phyloP scores from a whole-genome alignment of 2,113 vertebrate genomes.

The Peromyscus californicus region DNA sequence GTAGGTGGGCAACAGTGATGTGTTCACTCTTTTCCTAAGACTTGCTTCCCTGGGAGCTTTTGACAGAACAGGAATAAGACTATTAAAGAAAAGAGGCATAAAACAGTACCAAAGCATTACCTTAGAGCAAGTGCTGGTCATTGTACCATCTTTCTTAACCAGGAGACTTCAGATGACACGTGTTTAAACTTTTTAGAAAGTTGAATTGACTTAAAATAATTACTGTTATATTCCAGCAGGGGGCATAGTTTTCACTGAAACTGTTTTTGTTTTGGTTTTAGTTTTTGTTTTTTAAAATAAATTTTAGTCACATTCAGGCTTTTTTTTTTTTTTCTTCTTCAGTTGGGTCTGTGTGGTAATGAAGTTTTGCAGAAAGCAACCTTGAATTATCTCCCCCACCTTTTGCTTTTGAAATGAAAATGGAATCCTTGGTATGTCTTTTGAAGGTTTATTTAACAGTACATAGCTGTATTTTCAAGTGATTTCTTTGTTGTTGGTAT shows the following conservation, averaged over 20 bases:
- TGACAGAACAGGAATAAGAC: not conserved
- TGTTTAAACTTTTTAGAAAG: not conserved
- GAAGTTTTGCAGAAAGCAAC: conserved; percentile 20
- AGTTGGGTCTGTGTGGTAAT: conserved; percentile 21
- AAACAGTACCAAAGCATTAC: not conserved
- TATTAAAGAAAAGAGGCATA: not conserved
- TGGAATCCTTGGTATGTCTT: conserved; percentile 28
- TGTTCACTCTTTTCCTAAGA: not conserved
- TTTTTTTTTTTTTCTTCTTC: not conserved
- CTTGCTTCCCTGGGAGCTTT: not conserved
- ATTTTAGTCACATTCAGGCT: not conserved
- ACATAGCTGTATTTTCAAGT: not conserved
- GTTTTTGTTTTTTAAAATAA: conserved; percentile 32
- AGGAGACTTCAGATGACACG: not conserved
- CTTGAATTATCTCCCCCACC: not conserved
- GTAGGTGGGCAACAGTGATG: not conserved
- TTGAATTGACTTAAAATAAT: conserved; percentile 38
- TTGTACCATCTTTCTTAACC: conserved; percentile 24
- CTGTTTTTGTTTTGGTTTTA: not conserved
- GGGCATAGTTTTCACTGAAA: conserved; percentile 72
- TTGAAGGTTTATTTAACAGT: conserved; percentile 47
- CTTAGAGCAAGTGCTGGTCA: not conserved
- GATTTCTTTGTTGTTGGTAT: conserved; percentile 35
- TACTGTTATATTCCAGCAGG: conserved; percentile 68
- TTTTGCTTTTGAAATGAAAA: conserved; percentile 58